A percentile compares a stretch with the other conserved stretches of the same genome.
Conservation (phyloP, 2,888 invertebrate species). For the Lumbricus terrestris region DNA sequence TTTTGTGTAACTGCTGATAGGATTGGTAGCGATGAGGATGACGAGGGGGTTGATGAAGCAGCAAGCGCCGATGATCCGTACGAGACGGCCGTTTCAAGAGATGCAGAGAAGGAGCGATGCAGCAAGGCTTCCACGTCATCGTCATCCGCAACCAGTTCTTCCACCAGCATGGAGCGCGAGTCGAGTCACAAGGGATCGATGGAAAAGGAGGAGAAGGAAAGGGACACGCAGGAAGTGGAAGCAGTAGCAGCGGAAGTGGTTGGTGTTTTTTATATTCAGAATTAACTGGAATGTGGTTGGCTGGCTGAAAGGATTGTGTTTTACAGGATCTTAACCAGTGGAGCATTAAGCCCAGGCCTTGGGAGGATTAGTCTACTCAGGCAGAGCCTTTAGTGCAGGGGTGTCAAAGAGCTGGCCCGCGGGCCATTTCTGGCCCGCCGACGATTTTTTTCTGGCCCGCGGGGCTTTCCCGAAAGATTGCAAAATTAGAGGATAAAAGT, state of each 20-base stretch:
- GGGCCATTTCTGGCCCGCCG: no score
- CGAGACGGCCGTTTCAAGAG: slow-evolving; percentile 39
- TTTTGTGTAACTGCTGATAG: slow-evolving; percentile 40
- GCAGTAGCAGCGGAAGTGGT: background rate
- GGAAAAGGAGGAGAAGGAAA: slow-evolving; percentile 23
- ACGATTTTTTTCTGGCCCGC: no score
- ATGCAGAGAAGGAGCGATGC: slow-evolving; percentile 28
- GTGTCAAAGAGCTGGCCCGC: no score
- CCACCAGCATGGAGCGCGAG: background rate
- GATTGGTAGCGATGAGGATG: slow-evolving; percentile 59
- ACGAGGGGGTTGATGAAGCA: slow-evolving; percentile 41
- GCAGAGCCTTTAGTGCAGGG: no score
- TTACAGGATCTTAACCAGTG: no score
- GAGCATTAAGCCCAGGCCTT: no score
- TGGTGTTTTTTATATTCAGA: no score
- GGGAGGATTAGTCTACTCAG: no score
- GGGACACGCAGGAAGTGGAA: slow-evolving; percentile 21
- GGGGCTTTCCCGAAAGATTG: no score
- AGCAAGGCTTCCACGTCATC: background rate
- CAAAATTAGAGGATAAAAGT: no score
- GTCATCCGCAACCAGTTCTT: background rate
- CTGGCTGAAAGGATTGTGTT: background rate
- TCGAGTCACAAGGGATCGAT: background rate
- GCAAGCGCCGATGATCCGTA: slow-evolving; percentile 35
- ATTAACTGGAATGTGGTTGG: background rate